These are phyloP conservation scores for Ctenopoma multispine DNA, from an alignment of 2,797 vertebrate species.

Conservation along the genomic window DNA sequence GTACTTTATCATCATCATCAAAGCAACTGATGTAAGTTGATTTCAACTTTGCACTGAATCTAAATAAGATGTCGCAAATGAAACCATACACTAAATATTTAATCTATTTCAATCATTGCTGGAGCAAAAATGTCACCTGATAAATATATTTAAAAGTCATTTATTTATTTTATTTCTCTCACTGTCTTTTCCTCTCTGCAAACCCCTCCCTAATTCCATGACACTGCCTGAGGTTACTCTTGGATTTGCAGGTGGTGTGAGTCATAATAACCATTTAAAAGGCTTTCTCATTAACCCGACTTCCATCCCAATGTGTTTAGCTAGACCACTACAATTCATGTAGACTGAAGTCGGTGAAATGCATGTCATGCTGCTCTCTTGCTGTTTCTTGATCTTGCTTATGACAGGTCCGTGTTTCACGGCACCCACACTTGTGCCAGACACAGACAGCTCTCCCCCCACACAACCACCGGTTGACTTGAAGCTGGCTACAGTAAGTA, in stretches of 20 bases:
- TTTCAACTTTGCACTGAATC: background rate
- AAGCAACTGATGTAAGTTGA: background rate
- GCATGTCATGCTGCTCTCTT: constrained; percentile 73
- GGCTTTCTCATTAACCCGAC: constrained; percentile 79
- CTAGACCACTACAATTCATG: constrained; percentile 51
- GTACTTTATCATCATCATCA: background rate
- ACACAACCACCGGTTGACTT: constrained; percentile 74
- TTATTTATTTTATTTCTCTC: constrained; percentile 34
- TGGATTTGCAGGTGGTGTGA: constrained; percentile 78
- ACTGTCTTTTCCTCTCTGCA: constrained; percentile 63
- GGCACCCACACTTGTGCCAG: constrained; percentile 64
- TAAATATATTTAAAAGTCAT: constrained; percentile 39
- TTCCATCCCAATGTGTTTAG: constrained; percentile 63
- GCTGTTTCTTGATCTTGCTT: constrained; percentile 63
- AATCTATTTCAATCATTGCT: constrained; percentile 9
- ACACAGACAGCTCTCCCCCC: constrained; percentile 53
- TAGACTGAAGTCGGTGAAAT: constrained; percentile 60
- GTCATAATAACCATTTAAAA: constrained; percentile 86
- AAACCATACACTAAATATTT: background rate
- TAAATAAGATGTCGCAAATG: constrained; percentile 11
- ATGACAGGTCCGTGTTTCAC: constrained; percentile 58
- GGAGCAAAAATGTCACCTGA: constrained; percentile 39
- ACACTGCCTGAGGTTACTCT: constrained; percentile 76
- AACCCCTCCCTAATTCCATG: constrained; percentile 84
- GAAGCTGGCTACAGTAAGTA: constrained; percentile 84